These are phyloP conservation scores for Apostichopus californicus DNA, from an alignment of 35 echinoderm and acorn worm species.

Conservation along the genomic window DNA sequence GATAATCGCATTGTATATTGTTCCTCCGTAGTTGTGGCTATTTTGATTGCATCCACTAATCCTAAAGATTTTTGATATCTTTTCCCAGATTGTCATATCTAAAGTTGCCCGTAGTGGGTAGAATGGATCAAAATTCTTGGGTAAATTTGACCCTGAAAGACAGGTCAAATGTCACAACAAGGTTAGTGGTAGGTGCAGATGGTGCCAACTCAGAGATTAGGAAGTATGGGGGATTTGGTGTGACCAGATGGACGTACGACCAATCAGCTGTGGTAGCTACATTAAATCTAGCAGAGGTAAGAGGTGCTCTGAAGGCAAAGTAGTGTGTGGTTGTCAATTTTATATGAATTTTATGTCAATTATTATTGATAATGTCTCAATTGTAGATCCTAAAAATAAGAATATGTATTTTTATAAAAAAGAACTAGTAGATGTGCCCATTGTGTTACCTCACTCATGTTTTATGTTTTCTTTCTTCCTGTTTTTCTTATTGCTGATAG, in stretches of 20 bases:
- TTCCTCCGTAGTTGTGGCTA: too few relatives aligned
- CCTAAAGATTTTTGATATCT: neutral
- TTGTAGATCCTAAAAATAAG: too few relatives aligned
- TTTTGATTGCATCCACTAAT: too few relatives aligned
- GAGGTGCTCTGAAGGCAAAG: neutral
- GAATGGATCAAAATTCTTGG: slow-evolving; percentile 72
- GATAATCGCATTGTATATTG: too few relatives aligned
- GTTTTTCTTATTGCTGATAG: too few relatives aligned
- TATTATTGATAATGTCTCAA: too few relatives aligned
- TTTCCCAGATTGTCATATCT: slow-evolving; percentile 2
- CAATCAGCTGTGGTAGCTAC: slow-evolving; percentile 96
- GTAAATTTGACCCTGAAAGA: slow-evolving; percentile 69
- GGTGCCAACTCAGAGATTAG: slow-evolving; percentile 81
- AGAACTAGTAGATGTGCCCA: too few relatives aligned
- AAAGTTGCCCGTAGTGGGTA: slow-evolving; percentile 43
- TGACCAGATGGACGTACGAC: slow-evolving; percentile 83
- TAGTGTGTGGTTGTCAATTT: too few relatives aligned
- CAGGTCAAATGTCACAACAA: slow-evolving; percentile 69
- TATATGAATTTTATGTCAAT: too few relatives aligned
- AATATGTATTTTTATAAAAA: too few relatives aligned
- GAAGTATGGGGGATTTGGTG: slow-evolving; percentile 55
- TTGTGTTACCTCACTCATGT: too few relatives aligned
- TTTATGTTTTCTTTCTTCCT: too few relatives aligned
- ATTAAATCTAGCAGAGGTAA: slow-evolving; percentile 84
- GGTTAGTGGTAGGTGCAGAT: slow-evolving; percentile 87